Conservation (phyloP, 2,797 vertebrate species). For the Falco novaeseelandiae region DNA sequence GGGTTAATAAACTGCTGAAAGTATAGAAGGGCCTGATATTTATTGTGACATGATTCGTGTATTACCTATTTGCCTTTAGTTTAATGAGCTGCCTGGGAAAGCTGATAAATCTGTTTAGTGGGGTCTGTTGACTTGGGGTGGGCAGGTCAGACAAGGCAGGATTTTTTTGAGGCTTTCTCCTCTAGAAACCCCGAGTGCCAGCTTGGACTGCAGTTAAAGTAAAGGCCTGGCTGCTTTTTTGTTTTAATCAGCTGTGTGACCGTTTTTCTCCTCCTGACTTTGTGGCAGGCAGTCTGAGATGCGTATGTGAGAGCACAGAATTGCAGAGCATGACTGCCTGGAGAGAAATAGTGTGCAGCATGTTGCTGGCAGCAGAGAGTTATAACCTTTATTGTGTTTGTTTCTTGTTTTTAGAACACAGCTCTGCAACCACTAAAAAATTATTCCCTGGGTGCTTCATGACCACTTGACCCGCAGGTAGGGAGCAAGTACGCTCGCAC, state of each 20-base stretch:
- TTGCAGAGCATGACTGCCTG: not conserved
- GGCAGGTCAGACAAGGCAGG: no score
- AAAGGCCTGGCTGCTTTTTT: not conserved
- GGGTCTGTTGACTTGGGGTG: accelerated
- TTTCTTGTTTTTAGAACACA: not conserved
- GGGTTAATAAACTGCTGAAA: not conserved
- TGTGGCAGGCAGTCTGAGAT: not conserved
- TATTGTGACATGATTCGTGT: not conserved
- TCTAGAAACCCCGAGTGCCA: not conserved
- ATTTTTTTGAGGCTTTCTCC: not conserved
- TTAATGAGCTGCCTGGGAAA: not conserved
- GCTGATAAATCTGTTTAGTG: no score
- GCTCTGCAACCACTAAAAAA: not conserved
- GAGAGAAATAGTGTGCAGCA: not conserved
- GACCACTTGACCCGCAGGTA: not conserved
- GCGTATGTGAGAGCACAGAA: accelerated
- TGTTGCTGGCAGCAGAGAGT: not conserved
- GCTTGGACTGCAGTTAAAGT: not conserved
- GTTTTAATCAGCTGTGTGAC: not conserved
- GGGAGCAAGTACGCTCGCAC: accelerated
- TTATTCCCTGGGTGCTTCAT: not conserved
- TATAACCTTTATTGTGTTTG: not conserved
- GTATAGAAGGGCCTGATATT: not conserved
- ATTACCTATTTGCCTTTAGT: accelerated
- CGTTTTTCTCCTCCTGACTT: not conserved